Conservation (phyloP, 2,113 vertebrate genomes). For the Polyodon spathula region DNA sequence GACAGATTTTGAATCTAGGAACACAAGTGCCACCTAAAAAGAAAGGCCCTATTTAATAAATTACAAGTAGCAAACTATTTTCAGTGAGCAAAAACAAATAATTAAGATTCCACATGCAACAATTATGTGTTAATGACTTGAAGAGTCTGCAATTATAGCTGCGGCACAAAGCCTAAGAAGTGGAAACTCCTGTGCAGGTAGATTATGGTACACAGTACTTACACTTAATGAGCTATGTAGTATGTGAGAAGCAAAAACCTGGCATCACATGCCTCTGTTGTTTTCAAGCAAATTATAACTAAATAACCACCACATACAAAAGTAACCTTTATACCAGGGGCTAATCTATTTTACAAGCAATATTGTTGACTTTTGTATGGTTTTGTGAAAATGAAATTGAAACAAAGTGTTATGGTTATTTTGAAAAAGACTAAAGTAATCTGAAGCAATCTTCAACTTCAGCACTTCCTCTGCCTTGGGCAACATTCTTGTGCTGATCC, state of each 20-base stretch:
- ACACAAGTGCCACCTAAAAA: too few species aligned
- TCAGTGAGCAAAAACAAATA: conserved; percentile 9
- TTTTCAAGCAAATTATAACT: too few species aligned
- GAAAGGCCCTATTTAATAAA: too few species aligned
- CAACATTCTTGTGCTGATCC: conserved; percentile 32
- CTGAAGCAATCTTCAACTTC: conserved; percentile 30
- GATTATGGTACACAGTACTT: neutral
- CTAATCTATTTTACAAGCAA: too few species aligned
- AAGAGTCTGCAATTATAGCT: neutral
- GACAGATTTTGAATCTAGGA: too few species aligned
- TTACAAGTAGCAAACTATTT: too few species aligned
- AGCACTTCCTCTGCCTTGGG: conserved; percentile 39
- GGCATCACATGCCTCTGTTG: too few species aligned
- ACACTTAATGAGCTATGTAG: neutral
- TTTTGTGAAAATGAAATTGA: too few species aligned
- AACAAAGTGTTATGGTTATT: conserved; percentile 9
- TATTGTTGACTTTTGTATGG: too few species aligned
- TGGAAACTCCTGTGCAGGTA: conserved; percentile 14
- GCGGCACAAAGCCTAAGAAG: conserved; percentile 13
- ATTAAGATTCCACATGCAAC: conserved; percentile 18
- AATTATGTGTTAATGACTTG: conserved; percentile 12
- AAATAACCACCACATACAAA: too few species aligned
- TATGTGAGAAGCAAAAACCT: too few species aligned
- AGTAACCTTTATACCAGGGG: too few species aligned
- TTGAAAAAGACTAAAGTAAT: conserved; percentile 33